Evolutionary conservation across 2,113 vertebrate species (phyloP).

Genomic region (Rhinoptilus africanus): DNA sequence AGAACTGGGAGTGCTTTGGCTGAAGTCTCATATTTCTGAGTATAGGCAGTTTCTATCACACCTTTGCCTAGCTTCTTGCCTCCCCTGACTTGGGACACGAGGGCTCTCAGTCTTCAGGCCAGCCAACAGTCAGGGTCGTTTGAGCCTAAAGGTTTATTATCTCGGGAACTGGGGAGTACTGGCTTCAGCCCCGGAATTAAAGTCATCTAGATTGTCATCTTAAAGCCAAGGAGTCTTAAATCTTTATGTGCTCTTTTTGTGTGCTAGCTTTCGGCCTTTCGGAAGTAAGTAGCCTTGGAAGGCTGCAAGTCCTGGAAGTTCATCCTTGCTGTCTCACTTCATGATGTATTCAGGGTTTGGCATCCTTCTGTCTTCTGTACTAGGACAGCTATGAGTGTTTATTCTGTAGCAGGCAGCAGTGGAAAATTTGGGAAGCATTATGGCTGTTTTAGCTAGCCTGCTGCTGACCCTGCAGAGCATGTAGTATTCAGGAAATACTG

Average conservation of each 20-base stretch:
- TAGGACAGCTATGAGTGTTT: not conserved
- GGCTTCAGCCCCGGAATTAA: not conserved
- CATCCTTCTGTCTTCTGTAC: not conserved
- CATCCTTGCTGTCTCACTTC: not conserved
- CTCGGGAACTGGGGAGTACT: not conserved
- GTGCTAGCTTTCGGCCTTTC: not conserved
- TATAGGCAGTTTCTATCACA: not conserved
- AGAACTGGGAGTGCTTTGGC: not conserved
- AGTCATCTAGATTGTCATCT: not conserved
- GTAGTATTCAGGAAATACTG: not conserved
- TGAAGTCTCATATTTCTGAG: not conserved
- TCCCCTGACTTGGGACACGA: not conserved
- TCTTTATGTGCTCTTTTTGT: not conserved
- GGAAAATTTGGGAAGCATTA: not conserved
- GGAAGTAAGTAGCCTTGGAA: not conserved
- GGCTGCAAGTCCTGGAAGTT: not conserved
- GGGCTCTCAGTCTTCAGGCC: not conserved
- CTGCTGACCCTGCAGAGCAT: not conserved
- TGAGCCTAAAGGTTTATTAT: not conserved
- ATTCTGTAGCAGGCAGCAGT: not conserved
- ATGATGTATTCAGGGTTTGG: accelerated
- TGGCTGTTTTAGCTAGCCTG: not conserved
- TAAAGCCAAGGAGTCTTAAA: not conserved
- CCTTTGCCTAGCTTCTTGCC: not conserved
- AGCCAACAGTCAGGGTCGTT: not conserved